These are phyloP conservation scores for Gonocerus acuteangulatus DNA, from an alignment of 2,888 invertebrate genomes.

Conservation along the genomic window DNA sequence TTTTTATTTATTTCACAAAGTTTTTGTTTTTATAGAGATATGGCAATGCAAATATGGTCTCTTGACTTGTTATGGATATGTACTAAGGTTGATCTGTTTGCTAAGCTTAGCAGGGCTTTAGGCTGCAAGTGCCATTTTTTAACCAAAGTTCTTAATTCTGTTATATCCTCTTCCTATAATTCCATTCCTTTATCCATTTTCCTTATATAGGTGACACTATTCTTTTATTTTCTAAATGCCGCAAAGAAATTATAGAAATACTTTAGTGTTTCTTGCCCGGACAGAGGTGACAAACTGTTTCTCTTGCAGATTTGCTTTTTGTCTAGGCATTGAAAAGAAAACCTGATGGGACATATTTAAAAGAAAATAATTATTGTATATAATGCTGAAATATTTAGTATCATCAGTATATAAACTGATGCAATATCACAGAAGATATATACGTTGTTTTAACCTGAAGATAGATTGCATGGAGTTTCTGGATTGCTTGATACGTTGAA, in stretches of 20 bases:
- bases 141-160: background rate
- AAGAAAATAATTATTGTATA: too few relatives aligned
- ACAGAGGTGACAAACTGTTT: slow-evolving; percentile 20
- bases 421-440: too few relatives aligned
- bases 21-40: background rate
- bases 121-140: slow-evolving; percentile 23
- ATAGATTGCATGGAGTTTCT: too few relatives aligned
- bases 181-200: background rate
- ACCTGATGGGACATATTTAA: background rate
- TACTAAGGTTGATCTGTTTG: slow-evolving; percentile 29
- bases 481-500: too few relatives aligned
- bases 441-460: too few relatives aligned
- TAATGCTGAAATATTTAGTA: too few relatives aligned
- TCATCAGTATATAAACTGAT: too few relatives aligned
- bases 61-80: slow-evolving; percentile 8
- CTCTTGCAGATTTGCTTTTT: background rate
- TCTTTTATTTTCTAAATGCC: background rate
- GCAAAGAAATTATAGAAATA: background rate
- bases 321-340: slow-evolving; percentile 2
- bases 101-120: slow-evolving; percentile 28
- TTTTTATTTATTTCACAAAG: too few relatives aligned
- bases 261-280: background rate
- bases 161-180: background rate
- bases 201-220: slow-evolving; percentile 17
- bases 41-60: slow-evolving; percentile 9